Conservation (phyloP, 1,140 invertebrate species). For the Nasonia vitripennis region DNA sequence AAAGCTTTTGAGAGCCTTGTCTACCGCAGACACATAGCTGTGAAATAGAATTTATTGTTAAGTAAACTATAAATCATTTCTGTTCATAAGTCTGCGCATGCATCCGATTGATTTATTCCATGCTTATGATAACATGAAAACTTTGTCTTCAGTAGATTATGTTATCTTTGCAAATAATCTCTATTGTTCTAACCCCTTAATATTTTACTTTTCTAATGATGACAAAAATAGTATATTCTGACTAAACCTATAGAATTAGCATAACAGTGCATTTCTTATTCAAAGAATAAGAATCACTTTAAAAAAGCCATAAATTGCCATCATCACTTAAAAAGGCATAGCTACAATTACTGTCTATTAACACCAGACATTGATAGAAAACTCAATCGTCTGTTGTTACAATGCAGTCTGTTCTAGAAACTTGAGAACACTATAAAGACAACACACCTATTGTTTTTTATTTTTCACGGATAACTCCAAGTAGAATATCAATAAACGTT, state of each 20-base stretch:
- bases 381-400: neutral
- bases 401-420: constrained; percentile 6
- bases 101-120: neutral
- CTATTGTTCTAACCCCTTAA: neutral
- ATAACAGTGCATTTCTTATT: neutral
- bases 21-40: constrained; percentile 86
- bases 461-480: constrained; percentile 2
- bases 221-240: too few species aligned
- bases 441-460: neutral
- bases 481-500: neutral
- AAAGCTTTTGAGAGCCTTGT: constrained; percentile 94
- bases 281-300: neutral
- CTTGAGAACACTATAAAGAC: neutral
- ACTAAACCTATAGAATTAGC: too few species aligned
- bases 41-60: constrained; percentile 51
- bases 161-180: constrained; percentile 14
- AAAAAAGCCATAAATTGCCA: neutral
- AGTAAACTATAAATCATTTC: neutral
- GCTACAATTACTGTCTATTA: constrained; percentile 22
- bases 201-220: neutral
- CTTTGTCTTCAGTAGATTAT: neutral
- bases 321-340: constrained; percentile 14
- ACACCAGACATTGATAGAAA: constrained; percentile 11
- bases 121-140: neutral
- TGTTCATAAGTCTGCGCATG: neutral